Evolutionary conservation across 2,113 vertebrate genomes (phyloP), one percentile per base, ranked within the genome.

Genomic region (Engystomops pustulosus): DNA sequence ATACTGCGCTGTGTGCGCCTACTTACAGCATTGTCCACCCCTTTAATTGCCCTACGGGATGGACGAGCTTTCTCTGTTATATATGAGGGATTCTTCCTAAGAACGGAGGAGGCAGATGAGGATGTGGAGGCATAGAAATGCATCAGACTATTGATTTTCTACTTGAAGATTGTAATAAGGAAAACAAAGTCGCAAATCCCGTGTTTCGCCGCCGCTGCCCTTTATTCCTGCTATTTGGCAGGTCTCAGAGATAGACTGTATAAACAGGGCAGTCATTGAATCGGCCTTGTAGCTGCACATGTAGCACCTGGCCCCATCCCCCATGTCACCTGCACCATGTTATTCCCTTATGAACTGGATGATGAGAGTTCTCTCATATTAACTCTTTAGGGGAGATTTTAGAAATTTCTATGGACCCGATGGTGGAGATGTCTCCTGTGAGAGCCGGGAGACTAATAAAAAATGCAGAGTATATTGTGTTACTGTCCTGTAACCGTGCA

Each of bases 381-480:
- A n/a, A n/a, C 18, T 3, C 23, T 60, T 15, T 55, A 8, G 38
- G 6, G 11, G n/a, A 25, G 55, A n/a, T n/a, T n/a, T n/a, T n/a
- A n/a, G n/a, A n/a, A n/a, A n/a, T 3, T 62, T 15, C 25, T 62
- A 30, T 30, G 15, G 27, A 30, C 25, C 2, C 10, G 3, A 25
- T 25, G n/a, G 4, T 41, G 68, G 36, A 70, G 10, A n/a, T 41
- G 17, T 70, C 18, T 70, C 68, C 38, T 23, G 7, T 11, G 25
- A 18, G 44, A 4, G 7, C 44, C 32, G 45, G 47, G 34, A 77
- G 20, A 15, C 49, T 58, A 12, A 51, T 81, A 53, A 51, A 81
- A 69, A 53, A 81, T 70, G 62, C 65, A 69, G 27, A 23, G 32
- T 15, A 44, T 20, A 36, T 81, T 81, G 51, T 55, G 41, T 70